phyloP scores from a whole-genome alignment of 2,113 vertebrate species.

The Callaeas wilsoni region DNA sequence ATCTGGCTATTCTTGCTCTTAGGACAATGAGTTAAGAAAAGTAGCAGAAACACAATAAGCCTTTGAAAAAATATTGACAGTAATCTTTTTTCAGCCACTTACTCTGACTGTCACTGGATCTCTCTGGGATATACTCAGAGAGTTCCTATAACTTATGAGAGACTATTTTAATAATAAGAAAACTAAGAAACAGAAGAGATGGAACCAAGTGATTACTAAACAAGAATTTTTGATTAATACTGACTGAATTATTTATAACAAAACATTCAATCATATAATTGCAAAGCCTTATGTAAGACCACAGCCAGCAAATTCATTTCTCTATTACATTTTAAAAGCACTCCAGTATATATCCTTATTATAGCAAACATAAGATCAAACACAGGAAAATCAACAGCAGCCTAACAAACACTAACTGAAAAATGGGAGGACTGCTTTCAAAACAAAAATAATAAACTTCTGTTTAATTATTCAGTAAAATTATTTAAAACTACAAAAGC shows the following conservation, averaged over 20 bases:
- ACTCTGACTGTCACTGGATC: neutral
- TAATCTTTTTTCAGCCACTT: neutral
- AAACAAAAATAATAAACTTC: neutral
- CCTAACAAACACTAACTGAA: neutral
- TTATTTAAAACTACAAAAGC: neutral
- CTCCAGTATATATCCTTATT: neutral
- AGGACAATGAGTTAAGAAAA: neutral
- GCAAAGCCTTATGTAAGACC: neutral
- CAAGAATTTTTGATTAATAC: conserved; percentile 48
- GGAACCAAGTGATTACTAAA: neutral
- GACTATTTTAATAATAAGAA: neutral
- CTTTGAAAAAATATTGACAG: neutral
- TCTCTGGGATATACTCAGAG: neutral
- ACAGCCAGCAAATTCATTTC: neutral
- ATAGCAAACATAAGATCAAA: neutral
- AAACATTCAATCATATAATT: neutral
- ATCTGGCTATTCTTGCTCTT: neutral
- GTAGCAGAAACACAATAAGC: neutral
- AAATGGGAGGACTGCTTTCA: neutral
- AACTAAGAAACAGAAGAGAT: neutral
- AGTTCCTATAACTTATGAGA: neutral
- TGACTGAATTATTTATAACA: conserved; percentile 52
- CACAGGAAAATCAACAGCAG: neutral
- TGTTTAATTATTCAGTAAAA: conserved; percentile 40
- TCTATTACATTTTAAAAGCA: neutral